Conservation (phyloP, 1,140 invertebrate species). For the Andricus grossulariae region DNA sequence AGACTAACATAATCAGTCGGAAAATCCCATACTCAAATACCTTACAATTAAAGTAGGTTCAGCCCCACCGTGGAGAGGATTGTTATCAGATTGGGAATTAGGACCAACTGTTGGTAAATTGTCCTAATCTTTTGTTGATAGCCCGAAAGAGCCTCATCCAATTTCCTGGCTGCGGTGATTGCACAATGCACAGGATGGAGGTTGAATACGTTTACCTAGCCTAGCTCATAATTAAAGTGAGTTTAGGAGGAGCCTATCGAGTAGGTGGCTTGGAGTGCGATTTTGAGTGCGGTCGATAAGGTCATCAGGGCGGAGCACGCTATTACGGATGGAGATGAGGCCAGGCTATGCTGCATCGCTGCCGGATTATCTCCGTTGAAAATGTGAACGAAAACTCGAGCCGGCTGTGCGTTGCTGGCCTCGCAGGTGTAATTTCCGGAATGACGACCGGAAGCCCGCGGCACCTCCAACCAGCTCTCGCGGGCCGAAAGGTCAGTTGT, state of each 20-base stretch:
- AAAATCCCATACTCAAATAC: too few species aligned
- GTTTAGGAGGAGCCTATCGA: slow-evolving; percentile 48
- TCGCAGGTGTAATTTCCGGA: slow-evolving; percentile 93
- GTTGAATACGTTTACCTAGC: slow-evolving; percentile 14
- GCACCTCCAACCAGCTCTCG: slow-evolving; percentile 81
- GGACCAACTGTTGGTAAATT: not conserved
- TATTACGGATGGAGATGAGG: slow-evolving; percentile 64
- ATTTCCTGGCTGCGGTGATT: slow-evolving; percentile 4
- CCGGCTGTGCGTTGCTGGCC: slow-evolving; percentile 89
- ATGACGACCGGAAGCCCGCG: slow-evolving; percentile 81
- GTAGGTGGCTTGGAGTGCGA: slow-evolving; percentile 53
- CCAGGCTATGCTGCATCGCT: slow-evolving; percentile 77
- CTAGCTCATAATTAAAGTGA: slow-evolving; percentile 30
- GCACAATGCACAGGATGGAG: slow-evolving; percentile 1
- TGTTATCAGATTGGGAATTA: slow-evolving; percentile 2
- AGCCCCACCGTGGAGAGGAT: not conserved
- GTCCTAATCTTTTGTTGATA: slow-evolving; percentile 20
- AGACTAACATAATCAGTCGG: too few species aligned
- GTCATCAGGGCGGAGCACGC: slow-evolving; percentile 62
- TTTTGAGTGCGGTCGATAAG: slow-evolving; percentile 62
- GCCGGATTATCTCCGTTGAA: slow-evolving; percentile 84
- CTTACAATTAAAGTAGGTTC: too few species aligned
- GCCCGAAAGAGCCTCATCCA: slow-evolving; percentile 19
- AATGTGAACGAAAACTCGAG: slow-evolving; percentile 90
- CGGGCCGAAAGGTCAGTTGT: slow-evolving; percentile 80